Evolutionary conservation across 1,140 invertebrate genomes (phyloP).

Genomic region (Laupala kohalensis): DNA sequence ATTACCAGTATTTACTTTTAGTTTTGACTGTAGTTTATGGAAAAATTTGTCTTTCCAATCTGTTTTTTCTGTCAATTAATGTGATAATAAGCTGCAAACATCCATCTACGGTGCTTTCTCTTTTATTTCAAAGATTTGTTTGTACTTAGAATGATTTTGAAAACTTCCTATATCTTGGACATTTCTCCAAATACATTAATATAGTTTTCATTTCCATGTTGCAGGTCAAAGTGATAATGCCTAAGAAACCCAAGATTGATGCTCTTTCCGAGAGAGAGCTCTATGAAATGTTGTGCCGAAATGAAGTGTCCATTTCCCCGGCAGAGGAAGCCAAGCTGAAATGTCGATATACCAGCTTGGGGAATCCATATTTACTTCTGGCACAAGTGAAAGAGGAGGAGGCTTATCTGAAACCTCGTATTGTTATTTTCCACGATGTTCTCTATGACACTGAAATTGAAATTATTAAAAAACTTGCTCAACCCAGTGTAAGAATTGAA

Average conservation of each 20-base stretch:
- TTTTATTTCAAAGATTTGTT: too few relatives aligned
- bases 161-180: too few relatives aligned
- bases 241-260: constrained; percentile 6
- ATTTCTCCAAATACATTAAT: too few relatives aligned
- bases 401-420: constrained; percentile 66
- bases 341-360: constrained; percentile 64
- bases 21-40: too few relatives aligned
- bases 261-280: constrained; percentile 40
- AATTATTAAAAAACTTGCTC: constrained; percentile 71
- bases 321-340: constrained; percentile 41
- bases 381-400: constrained; percentile 88
- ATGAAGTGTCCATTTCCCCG: constrained; percentile 55
- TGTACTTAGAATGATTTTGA: too few relatives aligned
- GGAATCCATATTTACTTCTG: constrained; percentile 57
- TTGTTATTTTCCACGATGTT: constrained; percentile 82
- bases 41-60: too few relatives aligned
- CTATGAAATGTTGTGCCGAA: constrained; percentile 84
- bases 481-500: constrained; percentile 52
- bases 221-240: not conserved
- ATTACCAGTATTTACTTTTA: too few relatives aligned
- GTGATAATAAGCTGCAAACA: too few relatives aligned
- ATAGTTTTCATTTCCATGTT: too few relatives aligned
- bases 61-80: too few relatives aligned
- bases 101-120: too few relatives aligned
- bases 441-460: constrained; percentile 83